Conservation (phyloP, 2,797 vertebrate species). For the Jordanella pulchra region DNA sequence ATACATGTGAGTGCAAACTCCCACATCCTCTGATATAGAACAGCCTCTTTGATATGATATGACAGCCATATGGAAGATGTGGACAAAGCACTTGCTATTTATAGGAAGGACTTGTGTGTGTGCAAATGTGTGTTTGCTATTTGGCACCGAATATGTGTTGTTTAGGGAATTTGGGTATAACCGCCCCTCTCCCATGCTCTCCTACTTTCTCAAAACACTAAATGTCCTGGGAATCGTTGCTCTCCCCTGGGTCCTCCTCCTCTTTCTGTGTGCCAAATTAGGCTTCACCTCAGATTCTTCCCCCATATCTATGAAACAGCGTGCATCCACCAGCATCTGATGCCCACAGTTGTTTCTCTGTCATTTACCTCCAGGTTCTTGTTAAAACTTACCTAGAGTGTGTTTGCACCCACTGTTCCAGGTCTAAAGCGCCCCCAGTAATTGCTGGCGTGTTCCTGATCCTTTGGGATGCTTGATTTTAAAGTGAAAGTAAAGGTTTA, state of each 20-base stretch:
- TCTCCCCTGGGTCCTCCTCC: conserved; percentile 44
- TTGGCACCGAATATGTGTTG: conserved; percentile 42
- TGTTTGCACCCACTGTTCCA: conserved; percentile 18
- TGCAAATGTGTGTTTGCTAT: conserved; percentile 21
- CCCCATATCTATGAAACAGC: conserved; percentile 25
- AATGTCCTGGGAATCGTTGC: conserved; percentile 71
- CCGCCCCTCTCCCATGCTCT: conserved; percentile 16
- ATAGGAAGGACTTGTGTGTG: conserved; percentile 55
- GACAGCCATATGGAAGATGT: conserved; percentile 65
- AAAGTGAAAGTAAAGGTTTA: conserved; percentile 7
- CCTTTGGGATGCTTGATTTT: conserved; percentile 16
- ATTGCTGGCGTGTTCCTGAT: conserved; percentile 1
- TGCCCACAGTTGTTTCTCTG: conserved; percentile 11
- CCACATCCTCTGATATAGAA: conserved; percentile 25
- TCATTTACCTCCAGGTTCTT: conserved; percentile 14
- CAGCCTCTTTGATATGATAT: conserved; percentile 50
- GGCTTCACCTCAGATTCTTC: conserved; percentile 40
- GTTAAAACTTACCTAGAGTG: conserved; percentile 16
- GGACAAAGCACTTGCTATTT: conserved; percentile 67
- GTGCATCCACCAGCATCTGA: conserved; percentile 9
- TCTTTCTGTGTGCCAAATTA: conserved; percentile 40
- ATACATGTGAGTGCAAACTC: conserved; percentile 31
- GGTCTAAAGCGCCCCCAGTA: conserved; percentile 5
- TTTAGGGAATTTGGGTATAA: conserved; percentile 61
- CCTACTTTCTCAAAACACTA: conserved; percentile 43